Evolutionary conservation across 30 jellyfish, hydroid and myxozoan genomes (phyloP), one percentile per base, ranked within the genome.

Genomic region (Clytia hemisphaerica): DNA sequence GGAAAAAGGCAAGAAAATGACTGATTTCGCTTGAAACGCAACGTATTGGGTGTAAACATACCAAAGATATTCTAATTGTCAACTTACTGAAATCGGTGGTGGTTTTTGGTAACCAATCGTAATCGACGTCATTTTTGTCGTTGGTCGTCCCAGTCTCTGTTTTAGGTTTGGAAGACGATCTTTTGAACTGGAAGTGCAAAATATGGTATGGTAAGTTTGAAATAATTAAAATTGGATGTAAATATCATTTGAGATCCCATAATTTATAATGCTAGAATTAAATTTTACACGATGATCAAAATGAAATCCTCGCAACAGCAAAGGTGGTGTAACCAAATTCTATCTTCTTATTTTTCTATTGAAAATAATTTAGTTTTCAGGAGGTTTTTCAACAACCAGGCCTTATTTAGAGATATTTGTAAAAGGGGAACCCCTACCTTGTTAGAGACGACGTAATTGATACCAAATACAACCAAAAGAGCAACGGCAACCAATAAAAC

Each of bases 31-130:
- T n/a, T n/a, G n/a, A n/a, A n/a, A n/a, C n/a, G n/a, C n/a, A n/a
- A n/a, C n/a, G n/a, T n/a, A n/a, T n/a, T n/a, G n/a, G n/a, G n/a
- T n/a, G n/a, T n/a, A n/a, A n/a, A 40, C 10, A 7, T 40, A 40
- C 53, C 16, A 40, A 10, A 40, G n/a, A n/a, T n/a, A n/a, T n/a
- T n/a, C n/a, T n/a, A n/a, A 35, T 16, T 27, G 12, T 0, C 28
- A 2, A 69, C 95, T 67, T 54, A 84, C 95, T 84, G 59, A 84
- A 84, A 21, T 75, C 95, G 22, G 88, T 68, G 3, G 95, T 76
- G 69, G 76, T 93, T 38, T 77, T 77, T 38, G 95, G 95, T 75
- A 84, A 44, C 95, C 95, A 84, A 4, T 59, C 95, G 55, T 84
- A 84, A 58, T 84, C 95, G 15, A 84, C 79, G 51, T 71, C 83